These are phyloP conservation scores for Gasteruption jaculator DNA, from an alignment of 2,888 invertebrate genomes.

Conservation along the genomic window DNA sequence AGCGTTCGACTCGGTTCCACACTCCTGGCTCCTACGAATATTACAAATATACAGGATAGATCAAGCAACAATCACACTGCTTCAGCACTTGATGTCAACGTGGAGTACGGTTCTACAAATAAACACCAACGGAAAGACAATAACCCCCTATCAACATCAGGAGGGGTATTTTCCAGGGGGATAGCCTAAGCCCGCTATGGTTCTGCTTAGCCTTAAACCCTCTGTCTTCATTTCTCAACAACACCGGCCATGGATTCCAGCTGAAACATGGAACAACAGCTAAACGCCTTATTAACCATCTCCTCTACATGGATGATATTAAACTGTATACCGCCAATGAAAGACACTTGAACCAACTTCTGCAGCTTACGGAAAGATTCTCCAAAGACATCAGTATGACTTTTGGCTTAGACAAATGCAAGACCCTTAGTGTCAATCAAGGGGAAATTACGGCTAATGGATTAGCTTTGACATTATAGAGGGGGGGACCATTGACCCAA, in stretches of 20 bases:
- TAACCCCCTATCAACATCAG: no score
- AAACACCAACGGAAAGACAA: no score
- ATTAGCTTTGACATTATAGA: no score
- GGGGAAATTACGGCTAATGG: no score
- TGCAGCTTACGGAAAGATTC: constrained; percentile 13
- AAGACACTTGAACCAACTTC: constrained; percentile 11
- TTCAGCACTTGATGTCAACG: neutral
- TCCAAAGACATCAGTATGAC: constrained; percentile 19
- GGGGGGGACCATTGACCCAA: neutral
- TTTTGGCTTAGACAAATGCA: constrained; percentile 24
- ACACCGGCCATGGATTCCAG: neutral
- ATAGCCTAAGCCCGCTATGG: constrained; percentile 16
- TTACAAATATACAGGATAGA: neutral
- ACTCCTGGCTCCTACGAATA: constrained; percentile 11
- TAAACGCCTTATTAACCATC: constrained; percentile 15
- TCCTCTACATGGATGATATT: constrained; percentile 25
- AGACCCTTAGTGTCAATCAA: no score
- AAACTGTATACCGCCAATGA: constrained; percentile 18
- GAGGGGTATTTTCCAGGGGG: constrained; percentile 20
- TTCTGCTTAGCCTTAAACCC: constrained; percentile 20
- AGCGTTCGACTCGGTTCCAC: constrained; percentile 15
- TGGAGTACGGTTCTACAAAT: constrained; percentile 4
- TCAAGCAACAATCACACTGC: neutral
- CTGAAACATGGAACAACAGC: constrained; percentile 7
- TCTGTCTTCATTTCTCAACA: constrained; percentile 15